Evolutionary conservation across 2,888 invertebrate species (phyloP).

Genomic region (Hydropsyche betteni): DNA sequence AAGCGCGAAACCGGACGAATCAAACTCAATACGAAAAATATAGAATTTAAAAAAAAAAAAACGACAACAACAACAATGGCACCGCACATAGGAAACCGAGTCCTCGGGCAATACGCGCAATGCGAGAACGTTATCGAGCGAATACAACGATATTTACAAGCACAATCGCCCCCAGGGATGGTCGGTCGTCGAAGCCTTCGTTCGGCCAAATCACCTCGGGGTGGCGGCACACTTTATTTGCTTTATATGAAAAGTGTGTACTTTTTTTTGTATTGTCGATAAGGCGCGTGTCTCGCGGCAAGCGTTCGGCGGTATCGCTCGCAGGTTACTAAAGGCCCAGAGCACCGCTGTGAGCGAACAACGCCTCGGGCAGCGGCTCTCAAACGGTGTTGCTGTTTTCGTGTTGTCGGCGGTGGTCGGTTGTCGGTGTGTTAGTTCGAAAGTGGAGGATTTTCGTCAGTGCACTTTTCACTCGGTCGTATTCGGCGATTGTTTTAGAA

Average conservation of each 20-base stretch:
- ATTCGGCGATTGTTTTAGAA: no score
- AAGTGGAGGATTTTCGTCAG: no score
- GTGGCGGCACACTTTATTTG: constrained; percentile 11
- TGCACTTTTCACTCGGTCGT: no score
- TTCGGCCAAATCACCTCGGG: constrained; percentile 11
- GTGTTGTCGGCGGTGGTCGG: no score
- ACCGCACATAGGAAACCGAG: no score
- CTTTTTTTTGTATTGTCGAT: neutral
- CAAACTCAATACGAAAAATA: no score
- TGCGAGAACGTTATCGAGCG: no score
- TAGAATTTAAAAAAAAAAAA: no score
- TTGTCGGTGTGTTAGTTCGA: no score
- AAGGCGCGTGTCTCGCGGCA: constrained; percentile 37
- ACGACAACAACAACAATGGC: no score
- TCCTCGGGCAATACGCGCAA: no score
- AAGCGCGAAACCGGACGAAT: constrained; percentile 18
- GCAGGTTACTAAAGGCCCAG: constrained; percentile 41
- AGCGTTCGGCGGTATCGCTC: constrained; percentile 37
- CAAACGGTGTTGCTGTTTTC: neutral
- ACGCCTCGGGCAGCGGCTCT: constrained; percentile 38
- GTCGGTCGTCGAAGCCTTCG: neutral
- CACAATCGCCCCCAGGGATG: neutral
- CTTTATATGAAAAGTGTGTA: neutral
- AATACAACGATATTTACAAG: no score
- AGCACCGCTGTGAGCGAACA: constrained; percentile 39